phyloP scores from a whole-genome alignment of 2,888 invertebrate species.

The Oasisia sp. region DNA sequence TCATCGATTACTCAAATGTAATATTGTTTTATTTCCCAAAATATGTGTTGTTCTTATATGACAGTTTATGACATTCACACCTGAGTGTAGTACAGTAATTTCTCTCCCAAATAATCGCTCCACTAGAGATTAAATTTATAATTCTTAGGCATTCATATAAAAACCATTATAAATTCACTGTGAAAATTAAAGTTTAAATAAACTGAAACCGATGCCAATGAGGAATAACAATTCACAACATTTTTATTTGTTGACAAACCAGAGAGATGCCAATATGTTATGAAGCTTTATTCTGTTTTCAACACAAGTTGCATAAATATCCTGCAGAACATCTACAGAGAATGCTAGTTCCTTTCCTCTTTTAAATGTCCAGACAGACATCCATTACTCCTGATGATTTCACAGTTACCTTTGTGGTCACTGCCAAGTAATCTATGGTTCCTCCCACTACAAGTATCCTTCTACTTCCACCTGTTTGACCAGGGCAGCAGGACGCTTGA shows the following conservation, averaged over 20 bases:
- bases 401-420: not conserved
- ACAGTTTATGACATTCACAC: no score
- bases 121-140: not conserved
- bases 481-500: not conserved
- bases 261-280: no score
- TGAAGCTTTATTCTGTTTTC: not conserved
- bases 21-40: no score
- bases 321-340: not conserved
- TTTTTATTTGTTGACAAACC: no score
- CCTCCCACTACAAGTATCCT: not conserved
- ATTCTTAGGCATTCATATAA: not conserved
- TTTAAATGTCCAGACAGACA: not conserved
- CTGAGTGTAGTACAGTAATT: not conserved
- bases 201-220: not conserved
- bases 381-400: not conserved
- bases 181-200: not conserved
- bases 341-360: not conserved
- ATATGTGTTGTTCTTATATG: no score
- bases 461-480: not conserved
- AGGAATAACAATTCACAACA: no score
- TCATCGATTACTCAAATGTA: not conserved
- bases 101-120: not conserved
- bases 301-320: not conserved
- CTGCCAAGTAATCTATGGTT: not conserved
- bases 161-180: not conserved